A percentile compares a stretch with the other conserved stretches of the same genome.
phyloP scores from a whole-genome alignment of 2,113 vertebrate species.

The Elgaria multicarinata region DNA sequence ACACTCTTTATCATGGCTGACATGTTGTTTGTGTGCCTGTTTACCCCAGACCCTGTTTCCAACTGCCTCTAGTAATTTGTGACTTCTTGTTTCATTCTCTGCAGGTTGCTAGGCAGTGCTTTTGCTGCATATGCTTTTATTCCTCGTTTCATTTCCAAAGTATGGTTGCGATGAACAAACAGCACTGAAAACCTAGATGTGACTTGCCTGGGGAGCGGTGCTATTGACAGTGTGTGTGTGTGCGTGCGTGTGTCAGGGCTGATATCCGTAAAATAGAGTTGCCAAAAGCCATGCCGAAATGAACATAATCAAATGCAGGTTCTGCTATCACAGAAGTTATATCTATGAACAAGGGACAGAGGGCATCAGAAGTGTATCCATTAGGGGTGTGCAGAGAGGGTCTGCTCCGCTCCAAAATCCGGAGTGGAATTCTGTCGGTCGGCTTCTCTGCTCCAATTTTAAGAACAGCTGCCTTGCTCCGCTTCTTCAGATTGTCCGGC shows the following conservation, averaged over 20 bases:
- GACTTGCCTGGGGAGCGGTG: conserved; percentile 32
- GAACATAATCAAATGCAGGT: background rate
- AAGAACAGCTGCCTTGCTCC: too few species aligned
- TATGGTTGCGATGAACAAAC: conserved; percentile 57
- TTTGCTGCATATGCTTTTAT: conserved; percentile 62
- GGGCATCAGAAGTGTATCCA: background rate
- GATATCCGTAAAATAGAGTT: background rate
- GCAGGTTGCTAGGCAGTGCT: conserved; percentile 66
- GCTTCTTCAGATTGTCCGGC: too few species aligned
- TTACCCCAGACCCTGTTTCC: conserved; percentile 76
- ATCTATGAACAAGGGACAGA: background rate
- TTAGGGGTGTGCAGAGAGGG: too few species aligned
- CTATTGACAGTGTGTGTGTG: conserved; percentile 22
- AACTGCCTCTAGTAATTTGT: conserved; percentile 79
- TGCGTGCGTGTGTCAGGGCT: too few species aligned
- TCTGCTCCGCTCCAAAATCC: too few species aligned
- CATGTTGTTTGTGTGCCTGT: conserved; percentile 79
- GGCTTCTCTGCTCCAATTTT: too few species aligned
- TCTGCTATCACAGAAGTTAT: background rate
- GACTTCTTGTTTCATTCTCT: conserved; percentile 65
- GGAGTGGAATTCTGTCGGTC: too few species aligned
- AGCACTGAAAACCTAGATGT: conserved; percentile 51
- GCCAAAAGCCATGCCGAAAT: background rate
- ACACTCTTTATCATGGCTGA: conserved; percentile 79
- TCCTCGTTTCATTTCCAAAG: conserved; percentile 57